These are phyloP conservation scores for Euura saliciscinereae DNA, from an alignment of 1,140 invertebrate genomes.

Conservation along the genomic window DNA sequence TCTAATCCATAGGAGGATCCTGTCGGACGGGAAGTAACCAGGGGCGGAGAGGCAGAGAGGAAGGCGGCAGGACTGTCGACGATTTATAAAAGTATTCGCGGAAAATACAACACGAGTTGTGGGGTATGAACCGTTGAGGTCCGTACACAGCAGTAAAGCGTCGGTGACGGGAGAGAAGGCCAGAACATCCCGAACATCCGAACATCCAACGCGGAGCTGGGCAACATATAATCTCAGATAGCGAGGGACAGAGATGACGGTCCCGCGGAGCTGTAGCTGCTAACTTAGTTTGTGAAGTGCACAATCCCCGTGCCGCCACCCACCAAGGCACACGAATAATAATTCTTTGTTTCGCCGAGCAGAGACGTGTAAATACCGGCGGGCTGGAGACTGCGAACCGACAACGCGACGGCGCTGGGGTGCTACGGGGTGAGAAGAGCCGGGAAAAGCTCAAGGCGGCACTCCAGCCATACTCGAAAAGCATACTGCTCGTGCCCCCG, in stretches of 20 bases:
- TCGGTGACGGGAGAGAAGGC: not conserved
- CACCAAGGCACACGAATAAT: slow-evolving; percentile 55
- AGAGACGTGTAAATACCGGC: slow-evolving; percentile 55
- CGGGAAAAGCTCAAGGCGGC: slow-evolving; percentile 21
- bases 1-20: slow-evolving; percentile 5
- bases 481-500: slow-evolving; percentile 12
- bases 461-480: slow-evolving; percentile 27
- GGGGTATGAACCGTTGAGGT: not conserved
- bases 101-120: not conserved
- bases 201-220: not conserved
- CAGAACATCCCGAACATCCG: not conserved
- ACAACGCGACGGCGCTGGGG: slow-evolving; percentile 24
- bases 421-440: slow-evolving; percentile 26
- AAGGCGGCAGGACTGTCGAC: not conserved
- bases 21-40: not conserved
- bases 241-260: slow-evolving; percentile 19
- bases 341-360: slow-evolving; percentile 57
- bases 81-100: not conserved
- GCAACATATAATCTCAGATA: slow-evolving; percentile 45
- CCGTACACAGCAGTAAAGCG: not conserved
- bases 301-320: slow-evolving; percentile 50
- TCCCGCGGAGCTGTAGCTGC: slow-evolving; percentile 45
- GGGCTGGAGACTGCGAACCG: slow-evolving; percentile 13
- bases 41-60: not conserved
- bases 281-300: slow-evolving; percentile 58